Evolutionary conservation across 2,113 vertebrate species (phyloP).

Genomic region (Cavia aperea): DNA sequence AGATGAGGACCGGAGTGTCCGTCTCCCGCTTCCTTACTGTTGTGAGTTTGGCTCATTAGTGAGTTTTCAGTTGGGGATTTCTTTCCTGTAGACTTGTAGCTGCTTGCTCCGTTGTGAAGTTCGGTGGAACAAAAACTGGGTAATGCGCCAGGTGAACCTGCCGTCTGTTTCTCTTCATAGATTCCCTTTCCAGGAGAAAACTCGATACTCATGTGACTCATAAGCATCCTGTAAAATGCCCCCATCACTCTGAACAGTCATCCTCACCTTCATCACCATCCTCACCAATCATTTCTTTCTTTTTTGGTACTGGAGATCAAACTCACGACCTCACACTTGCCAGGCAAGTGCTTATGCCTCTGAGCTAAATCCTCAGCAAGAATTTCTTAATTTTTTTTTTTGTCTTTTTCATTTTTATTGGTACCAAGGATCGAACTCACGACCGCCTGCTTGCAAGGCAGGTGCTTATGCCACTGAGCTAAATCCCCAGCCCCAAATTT

Average conservation of each 20-base stretch:
- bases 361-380: no score
- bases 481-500: background rate
- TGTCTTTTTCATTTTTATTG: no score
- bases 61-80: background rate
- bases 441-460: no score
- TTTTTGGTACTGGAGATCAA: no score
- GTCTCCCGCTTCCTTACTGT: background rate
- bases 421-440: no score
- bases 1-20: background rate
- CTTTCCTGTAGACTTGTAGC: background rate
- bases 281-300: background rate
- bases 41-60: background rate
- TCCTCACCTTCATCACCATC: background rate
- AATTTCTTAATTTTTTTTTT: background rate
- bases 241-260: background rate
- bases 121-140: background rate
- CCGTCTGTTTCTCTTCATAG: background rate
- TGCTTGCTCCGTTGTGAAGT: background rate
- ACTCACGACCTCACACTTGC: no score
- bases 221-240: background rate
- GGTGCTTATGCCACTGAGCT: no score
- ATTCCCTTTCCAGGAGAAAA: background rate
- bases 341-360: no score
- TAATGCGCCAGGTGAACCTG: background rate
- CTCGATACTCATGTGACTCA: fast-evolving